A percentile compares a stretch with the other conserved stretches of the same genome.
Conservation (phyloP, 2,797 vertebrate species). For the Falco biarmicus region DNA sequence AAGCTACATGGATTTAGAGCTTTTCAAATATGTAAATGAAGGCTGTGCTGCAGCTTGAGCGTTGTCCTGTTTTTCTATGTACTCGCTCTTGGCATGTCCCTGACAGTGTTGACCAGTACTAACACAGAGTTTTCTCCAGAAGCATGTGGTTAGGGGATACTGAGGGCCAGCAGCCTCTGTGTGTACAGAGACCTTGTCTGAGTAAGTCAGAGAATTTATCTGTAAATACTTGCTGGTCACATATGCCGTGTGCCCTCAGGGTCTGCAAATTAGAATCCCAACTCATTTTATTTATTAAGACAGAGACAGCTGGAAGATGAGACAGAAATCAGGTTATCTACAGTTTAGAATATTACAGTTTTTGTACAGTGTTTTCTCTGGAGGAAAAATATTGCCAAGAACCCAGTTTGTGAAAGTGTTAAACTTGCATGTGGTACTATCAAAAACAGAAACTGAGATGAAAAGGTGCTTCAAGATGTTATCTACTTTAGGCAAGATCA, state of each 20-base stretch:
- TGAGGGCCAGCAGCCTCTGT: not conserved
- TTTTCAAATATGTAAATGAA: not conserved
- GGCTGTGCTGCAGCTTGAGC: not conserved
- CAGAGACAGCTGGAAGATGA: not conserved
- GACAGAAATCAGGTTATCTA: not conserved
- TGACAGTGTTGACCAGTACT: not conserved
- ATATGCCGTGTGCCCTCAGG: not conserved
- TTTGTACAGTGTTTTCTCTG: not conserved
- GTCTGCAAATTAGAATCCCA: not conserved
- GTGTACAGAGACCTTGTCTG: not conserved
- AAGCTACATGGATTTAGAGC: not conserved
- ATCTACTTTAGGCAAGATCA: not conserved
- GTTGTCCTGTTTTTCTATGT: not conserved
- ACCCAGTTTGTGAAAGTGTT: not conserved
- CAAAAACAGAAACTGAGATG: not conserved
- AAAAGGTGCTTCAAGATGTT: not conserved
- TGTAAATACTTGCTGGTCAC: not conserved
- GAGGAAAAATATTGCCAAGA: not conserved
- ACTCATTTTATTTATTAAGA: not conserved
- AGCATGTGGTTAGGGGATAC: accelerated
- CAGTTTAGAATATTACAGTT: not conserved
- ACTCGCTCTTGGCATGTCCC: not conserved
- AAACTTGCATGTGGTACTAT: not conserved
- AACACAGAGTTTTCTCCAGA: not conserved
- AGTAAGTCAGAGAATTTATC: not conserved